phyloP scores from a whole-genome alignment of 2,888 invertebrate genomes.

The Cephus runcator region DNA sequence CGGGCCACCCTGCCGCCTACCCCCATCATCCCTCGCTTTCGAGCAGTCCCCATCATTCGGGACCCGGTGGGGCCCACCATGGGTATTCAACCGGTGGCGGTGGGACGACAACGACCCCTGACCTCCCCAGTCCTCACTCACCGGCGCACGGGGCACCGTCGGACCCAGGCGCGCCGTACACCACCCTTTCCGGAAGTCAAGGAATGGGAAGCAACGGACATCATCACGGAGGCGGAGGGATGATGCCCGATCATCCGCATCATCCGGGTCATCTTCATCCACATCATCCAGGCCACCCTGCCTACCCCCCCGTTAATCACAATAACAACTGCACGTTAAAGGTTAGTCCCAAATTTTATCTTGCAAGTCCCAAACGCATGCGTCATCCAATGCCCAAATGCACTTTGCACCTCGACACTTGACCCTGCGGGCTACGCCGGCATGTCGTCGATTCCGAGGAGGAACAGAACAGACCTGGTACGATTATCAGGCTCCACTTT shows the following conservation, averaged over 20 bases:
- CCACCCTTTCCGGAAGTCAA: constrained; percentile 49
- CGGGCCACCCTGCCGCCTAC: constrained; percentile 66
- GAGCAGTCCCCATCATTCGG: constrained; percentile 65
- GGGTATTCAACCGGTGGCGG: constrained; percentile 63
- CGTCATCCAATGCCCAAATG: not conserved
- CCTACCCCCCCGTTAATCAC: constrained; percentile 62
- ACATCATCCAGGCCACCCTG: constrained; percentile 68
- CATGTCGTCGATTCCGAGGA: not conserved
- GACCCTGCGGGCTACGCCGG: not conserved
- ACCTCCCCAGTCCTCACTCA: constrained; percentile 63
- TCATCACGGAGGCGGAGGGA: constrained; percentile 57
- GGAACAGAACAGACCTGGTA: not conserved
- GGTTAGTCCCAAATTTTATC: constrained; percentile 40
- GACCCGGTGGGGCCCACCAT: constrained; percentile 57
- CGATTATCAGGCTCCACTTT: constrained; percentile 46
- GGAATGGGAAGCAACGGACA: constrained; percentile 61
- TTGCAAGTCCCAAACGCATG: not conserved
- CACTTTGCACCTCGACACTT: not conserved
- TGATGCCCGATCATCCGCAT: constrained; percentile 63
- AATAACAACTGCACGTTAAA: constrained; percentile 68
- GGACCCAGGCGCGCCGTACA: constrained; percentile 48
- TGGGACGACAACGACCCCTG: constrained; percentile 60
- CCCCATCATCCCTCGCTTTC: constrained; percentile 67
- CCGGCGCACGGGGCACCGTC: constrained; percentile 56
- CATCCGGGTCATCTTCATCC: constrained; percentile 69